Percentiles rank a stretch among this genome's conserved stretches.
Evolutionary conservation across 2,797 vertebrate species (phyloP).

Genomic region (Cryptoprocta ferox): DNA sequence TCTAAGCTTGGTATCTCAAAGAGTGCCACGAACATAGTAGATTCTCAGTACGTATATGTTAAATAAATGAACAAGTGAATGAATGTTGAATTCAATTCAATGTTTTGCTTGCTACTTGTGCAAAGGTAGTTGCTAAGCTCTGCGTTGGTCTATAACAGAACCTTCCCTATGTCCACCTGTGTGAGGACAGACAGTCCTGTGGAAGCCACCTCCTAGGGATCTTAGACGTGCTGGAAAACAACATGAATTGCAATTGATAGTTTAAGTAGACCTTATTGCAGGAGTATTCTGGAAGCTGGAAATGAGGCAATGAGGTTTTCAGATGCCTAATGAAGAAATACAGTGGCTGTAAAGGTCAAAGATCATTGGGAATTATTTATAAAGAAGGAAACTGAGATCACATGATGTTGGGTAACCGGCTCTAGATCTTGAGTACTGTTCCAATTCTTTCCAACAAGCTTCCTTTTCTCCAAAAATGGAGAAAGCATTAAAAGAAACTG

Average conservation of each 20-base stretch:
- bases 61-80: neutral
- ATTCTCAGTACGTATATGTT: neutral
- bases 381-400: neutral
- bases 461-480: neutral
- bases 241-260: neutral
- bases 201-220: neutral
- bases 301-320: conserved; percentile 3
- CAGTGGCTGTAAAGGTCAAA: neutral
- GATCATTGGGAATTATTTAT: neutral
- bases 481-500: neutral
- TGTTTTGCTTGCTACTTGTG: neutral
- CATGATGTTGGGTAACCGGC: neutral
- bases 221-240: neutral
- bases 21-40: neutral
- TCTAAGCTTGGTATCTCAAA: neutral
- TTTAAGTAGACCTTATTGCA: neutral
- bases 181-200: neutral
- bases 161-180: neutral
- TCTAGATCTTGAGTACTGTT: neutral
- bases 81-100: neutral
- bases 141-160: neutral
- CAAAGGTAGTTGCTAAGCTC: neutral
- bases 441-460: neutral
- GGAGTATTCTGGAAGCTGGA: neutral
- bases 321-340: neutral